Evolutionary conservation across 2,113 vertebrate species (phyloP), one percentile per base, ranked within the genome.

Genomic region (Piaya cayana): DNA sequence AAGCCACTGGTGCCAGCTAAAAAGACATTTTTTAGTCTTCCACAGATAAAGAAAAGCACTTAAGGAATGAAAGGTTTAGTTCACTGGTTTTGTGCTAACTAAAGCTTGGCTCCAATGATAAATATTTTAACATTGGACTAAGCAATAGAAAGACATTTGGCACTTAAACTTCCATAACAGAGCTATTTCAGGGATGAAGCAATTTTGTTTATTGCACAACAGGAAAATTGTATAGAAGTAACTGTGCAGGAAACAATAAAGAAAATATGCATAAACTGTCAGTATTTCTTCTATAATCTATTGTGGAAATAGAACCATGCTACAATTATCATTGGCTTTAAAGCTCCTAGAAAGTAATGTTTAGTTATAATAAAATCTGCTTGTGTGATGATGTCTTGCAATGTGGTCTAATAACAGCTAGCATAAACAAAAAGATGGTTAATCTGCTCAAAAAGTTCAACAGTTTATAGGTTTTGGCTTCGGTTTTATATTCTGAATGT

Each of bases 381-480:
- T 81, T 87, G 45, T n/a, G 47, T 63, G 39, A 64, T 56, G 71
- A 29, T 71, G 69, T 64, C 76, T 59, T 76, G 56, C 71, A 80
- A 58, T 49, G 62, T 29, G 89, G 64, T 95, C 32, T 92, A 95
- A 90, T 94, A 97, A 56, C 83, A 94, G 26, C 25, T 76, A 69
- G 8, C 32, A 78, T 92, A 91, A 97, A 96, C 85, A 82, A 52
- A 86, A 47, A 4, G 47, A 26, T 77, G 58, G 79, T 75, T 95
- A 91, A 87, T 88, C 69, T 1, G 37, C 49, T 83, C 58, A 93
- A 82, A 93, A 92, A 43, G 42, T n/a, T 74, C 62, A 76, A 86
- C n/a, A 64, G 67, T 96, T 97, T 94, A 96, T 82, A 69, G 59
- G 22, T 17, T 82, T 95, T 97, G 87, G 70, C 78, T 92, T 86